Evolutionary conservation across 2,888 invertebrate species (phyloP), one percentile per base, ranked within the genome.

Genomic region (Pachliopta kotzebuea): DNA sequence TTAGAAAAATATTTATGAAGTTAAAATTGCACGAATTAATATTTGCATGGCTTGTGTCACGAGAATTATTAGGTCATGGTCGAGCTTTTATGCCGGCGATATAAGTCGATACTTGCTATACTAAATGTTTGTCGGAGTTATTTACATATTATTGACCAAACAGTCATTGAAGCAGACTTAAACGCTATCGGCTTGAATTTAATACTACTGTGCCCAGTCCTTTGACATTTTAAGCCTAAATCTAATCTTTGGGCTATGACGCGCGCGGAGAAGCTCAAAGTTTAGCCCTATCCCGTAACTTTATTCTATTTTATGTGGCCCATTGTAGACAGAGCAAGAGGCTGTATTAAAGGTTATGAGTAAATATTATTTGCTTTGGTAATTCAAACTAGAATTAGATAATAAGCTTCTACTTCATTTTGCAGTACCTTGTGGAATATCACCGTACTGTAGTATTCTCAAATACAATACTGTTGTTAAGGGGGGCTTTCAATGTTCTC

Each of bases 111-210:
- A 56, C 14, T 45, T 31, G n/a, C 29, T 52, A 58, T 21, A 59
- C n/a, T 50, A 24, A 59, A 50, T 37, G 37, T 37, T 37, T 37
- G 14, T 37, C 37, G 37, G 21, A 49, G 17, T n/a, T 59, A 55
- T 63, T 55, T 42, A 42, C 52, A 63, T 63, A 45, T 63, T 53
- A 63, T 31, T 49, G 58, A 59, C 18, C 20, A 55, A 59, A 59
- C 42, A 56, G 14, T n/a, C 45, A 0, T 8, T 42, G n/a, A 45
- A 11, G 45, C 7, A n/a, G 18, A 45, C n/a, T 45, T 45, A 45
- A 45, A 45, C 11, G 6, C n/a, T n/a, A n/a, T 1, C 18, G 6
- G 18, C n/a, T 45, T n/a, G n/a, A 45, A n/a, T 45, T 45, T 45
- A 45, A 18, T 45, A 18, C 18, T n/a, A 7, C 7, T 0, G n/a